Evolutionary conservation across 2,113 vertebrate species (phyloP), one percentile per base, ranked within the genome.

Genomic region (Gadus chalcogrammus): DNA sequence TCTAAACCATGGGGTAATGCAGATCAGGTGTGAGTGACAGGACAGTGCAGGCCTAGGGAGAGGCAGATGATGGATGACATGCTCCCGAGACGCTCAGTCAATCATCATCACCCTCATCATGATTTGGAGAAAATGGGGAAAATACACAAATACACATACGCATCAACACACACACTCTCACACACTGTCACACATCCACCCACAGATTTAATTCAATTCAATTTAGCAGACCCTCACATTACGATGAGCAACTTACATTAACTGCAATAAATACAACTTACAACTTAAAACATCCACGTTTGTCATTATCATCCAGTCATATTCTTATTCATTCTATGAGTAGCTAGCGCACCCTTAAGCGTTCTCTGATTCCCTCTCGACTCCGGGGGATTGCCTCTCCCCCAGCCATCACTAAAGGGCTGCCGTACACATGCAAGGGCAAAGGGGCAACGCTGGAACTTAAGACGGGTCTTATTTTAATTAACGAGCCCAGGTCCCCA

Each of bases 391-490:
- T 7, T 58, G 55, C 55, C 1, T n/a, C 55, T n/a, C 12, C 13
- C 55, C 55, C 55, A n/a, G 42, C 42, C 42, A 8, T 12, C 12
- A 9, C 42, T 48, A 12, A 48, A 12, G 2, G 42, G 42, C 11
- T 9, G 42, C 42, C 12, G 42, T 48, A 12, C 42, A 48, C 42
- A 35, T 35, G 12, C 6, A 3, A 20, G 72, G 42, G 48, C 60
- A 7, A 52, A 13, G 22, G 48, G 17, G 55, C 20, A 35, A 5
- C 35, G 1, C 72, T 71, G 77, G 72, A 70, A 71, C 79, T 73
- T 79, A 76, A 76, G 83, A 64, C 52, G 15, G 70, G 67, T 20
- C 70, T 85, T 71, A 84, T 89, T 88, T 87, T 83, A 91, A 89
- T 91, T 87, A 90, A 88, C 74, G 75, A 88, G 86, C 15, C 53